Conservation (phyloP, 2,888 invertebrate genomes). For the Watsonalla cultraria region DNA sequence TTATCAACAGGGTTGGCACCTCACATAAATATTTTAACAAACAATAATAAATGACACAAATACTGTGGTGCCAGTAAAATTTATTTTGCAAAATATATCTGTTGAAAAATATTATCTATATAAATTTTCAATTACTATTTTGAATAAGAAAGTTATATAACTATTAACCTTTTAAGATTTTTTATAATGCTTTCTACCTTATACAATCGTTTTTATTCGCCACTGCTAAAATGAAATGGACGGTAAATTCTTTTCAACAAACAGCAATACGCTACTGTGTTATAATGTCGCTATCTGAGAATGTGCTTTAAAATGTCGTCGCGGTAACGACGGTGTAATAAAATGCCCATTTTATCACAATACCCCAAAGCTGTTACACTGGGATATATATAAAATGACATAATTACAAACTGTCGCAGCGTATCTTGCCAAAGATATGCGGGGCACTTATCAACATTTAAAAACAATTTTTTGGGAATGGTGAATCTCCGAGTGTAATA, state of each 20-base stretch:
- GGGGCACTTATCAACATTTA: not conserved
- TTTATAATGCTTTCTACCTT: too few relatives aligned
- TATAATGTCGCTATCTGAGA: conserved; percentile 32
- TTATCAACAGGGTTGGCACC: not conserved
- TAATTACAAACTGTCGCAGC: not conserved
- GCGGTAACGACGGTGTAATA: conserved; percentile 30
- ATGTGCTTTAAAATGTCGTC: conserved; percentile 28
- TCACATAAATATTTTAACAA: not conserved
- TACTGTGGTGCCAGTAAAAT: too few relatives aligned
- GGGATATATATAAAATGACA: conserved; percentile 4
- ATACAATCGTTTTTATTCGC: not conserved
- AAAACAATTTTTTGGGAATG: too few relatives aligned
- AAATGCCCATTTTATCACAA: conserved; percentile 7
- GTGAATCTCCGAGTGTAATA: too few relatives aligned
- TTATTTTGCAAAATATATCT: too few relatives aligned
- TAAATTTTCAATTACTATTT: too few relatives aligned
- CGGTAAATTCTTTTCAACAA: conserved; percentile 20
- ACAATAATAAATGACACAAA: too few relatives aligned
- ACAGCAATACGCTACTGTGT: conserved; percentile 35
- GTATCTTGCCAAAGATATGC: not conserved
- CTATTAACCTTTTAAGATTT: too few relatives aligned
- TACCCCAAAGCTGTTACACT: conserved; percentile 2
- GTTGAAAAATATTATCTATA: too few relatives aligned
- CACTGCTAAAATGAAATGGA: conserved; percentile 21
- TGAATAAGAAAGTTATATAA: too few relatives aligned